Percentiles rank a stretch among this genome's conserved stretches.
phyloP scores from a whole-genome alignment of 2,113 vertebrate genomes.

The Pitta sordida region DNA sequence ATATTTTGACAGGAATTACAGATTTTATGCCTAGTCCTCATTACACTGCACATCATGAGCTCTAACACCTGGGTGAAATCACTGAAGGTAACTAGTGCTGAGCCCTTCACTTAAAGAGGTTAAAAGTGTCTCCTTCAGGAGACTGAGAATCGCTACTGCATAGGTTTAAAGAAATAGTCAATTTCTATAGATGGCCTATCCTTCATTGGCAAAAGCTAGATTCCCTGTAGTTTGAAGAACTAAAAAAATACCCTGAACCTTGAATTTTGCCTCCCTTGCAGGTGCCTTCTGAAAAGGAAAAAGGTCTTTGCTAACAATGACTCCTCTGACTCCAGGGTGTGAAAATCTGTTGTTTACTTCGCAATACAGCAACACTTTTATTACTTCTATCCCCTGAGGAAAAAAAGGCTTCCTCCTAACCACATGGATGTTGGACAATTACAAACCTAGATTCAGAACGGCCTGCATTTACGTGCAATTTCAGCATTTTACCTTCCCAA shows the following conservation, averaged over 20 bases:
- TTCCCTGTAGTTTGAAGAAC: neutral
- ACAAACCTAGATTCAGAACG: neutral
- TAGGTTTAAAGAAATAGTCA: neutral
- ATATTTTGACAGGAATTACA: neutral
- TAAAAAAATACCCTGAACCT: neutral
- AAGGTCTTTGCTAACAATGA: neutral
- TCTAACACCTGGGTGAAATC: conserved; percentile 31
- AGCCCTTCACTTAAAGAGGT: conserved; percentile 8
- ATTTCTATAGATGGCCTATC: neutral
- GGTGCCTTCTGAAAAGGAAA: neutral
- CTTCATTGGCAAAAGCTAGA: neutral
- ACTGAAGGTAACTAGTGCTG: neutral
- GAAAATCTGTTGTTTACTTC: conserved; percentile 1
- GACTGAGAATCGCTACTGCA: neutral
- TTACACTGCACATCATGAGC: neutral
- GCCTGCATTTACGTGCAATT: neutral
- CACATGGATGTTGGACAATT: neutral
- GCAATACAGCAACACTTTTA: neutral
- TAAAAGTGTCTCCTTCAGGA: conserved; percentile 25
- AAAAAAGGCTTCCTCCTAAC: neutral
- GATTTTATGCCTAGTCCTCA: neutral
- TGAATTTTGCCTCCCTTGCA: neutral
- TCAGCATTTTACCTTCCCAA: neutral
- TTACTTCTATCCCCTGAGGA: neutral
- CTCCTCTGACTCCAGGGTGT: neutral